Percentiles rank a stretch among this genome's conserved stretches.
Conservation (phyloP, 1,140 invertebrate species). For the Drosophila varians region DNA sequence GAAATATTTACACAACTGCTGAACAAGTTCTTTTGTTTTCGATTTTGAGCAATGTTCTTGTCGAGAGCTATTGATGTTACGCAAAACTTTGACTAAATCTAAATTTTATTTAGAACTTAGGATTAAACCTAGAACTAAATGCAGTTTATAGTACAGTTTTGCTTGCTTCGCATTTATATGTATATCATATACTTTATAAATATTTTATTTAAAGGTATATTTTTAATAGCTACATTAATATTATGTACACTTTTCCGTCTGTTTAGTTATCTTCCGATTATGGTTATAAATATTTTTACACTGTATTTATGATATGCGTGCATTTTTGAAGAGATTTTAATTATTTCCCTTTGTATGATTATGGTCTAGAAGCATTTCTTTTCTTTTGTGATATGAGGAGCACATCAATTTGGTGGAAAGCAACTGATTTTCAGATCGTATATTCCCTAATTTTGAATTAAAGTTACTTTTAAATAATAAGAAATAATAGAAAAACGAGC, state of each 20-base stretch:
- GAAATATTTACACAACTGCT: slow-evolving; percentile 77
- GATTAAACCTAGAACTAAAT: slow-evolving; percentile 61
- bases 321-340: slow-evolving; percentile 43
- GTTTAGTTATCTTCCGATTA: slow-evolving; percentile 9
- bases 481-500: neutral
- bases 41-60: slow-evolving; percentile 60
- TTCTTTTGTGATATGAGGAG: slow-evolving; percentile 62
- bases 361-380: slow-evolving; percentile 62
- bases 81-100: slow-evolving; percentile 63
- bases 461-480: slow-evolving; percentile 31
- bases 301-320: slow-evolving; percentile 72
- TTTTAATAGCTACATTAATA: slow-evolving; percentile 68
- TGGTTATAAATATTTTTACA: slow-evolving; percentile 62
- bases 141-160: slow-evolving; percentile 77
- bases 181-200: slow-evolving; percentile 48
- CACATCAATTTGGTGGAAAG: slow-evolving; percentile 66
- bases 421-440: slow-evolving; percentile 32
- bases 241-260: slow-evolving; percentile 49
- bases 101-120: slow-evolving; percentile 71
- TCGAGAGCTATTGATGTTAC: slow-evolving; percentile 51
- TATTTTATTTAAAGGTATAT: slow-evolving; percentile 76
- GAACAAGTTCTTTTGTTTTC: slow-evolving; percentile 28
- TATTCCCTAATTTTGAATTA: slow-evolving; percentile 30
- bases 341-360: slow-evolving; percentile 42
- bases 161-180: slow-evolving; percentile 48